Evolutionary conservation across 1,140 invertebrate genomes (phyloP).

Genomic region (Aradophagus sp.): DNA sequence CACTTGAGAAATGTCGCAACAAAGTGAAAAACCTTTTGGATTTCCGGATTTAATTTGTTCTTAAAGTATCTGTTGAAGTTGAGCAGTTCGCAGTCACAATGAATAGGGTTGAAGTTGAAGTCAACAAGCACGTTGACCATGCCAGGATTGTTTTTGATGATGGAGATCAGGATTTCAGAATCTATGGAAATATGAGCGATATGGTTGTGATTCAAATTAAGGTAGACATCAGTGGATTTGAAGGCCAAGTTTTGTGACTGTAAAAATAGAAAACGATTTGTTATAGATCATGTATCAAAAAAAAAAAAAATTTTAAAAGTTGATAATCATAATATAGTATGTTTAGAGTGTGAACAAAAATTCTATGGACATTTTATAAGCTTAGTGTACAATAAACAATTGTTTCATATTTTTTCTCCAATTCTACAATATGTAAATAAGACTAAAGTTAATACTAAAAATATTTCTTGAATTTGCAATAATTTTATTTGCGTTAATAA

Average conservation of each 20-base stretch:
- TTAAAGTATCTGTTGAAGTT: slow-evolving; percentile 19
- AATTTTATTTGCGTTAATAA: too few relatives aligned
- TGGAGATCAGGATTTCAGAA: neutral
- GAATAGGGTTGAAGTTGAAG: slow-evolving; percentile 22
- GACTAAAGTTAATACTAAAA: too few relatives aligned
- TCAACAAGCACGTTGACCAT: slow-evolving; percentile 5
- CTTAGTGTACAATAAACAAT: too few relatives aligned
- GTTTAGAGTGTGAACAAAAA: too few relatives aligned
- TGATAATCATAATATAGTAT: too few relatives aligned
- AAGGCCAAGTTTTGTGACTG: slow-evolving; percentile 14
- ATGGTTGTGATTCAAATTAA: slow-evolving; percentile 9
- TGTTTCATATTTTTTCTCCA: too few relatives aligned
- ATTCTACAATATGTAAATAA: too few relatives aligned
- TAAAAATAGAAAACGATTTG: too few relatives aligned
- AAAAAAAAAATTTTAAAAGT: neutral
- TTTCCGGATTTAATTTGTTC: slow-evolving; percentile 5
- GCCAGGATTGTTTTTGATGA: neutral
- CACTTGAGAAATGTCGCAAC: slow-evolving; percentile 1
- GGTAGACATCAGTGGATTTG: slow-evolving; percentile 8
- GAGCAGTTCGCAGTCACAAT: slow-evolving; percentile 25
- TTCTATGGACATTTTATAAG: too few relatives aligned
- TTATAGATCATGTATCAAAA: too few relatives aligned
- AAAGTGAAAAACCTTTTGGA: slow-evolving; percentile 22
- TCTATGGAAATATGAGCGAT: slow-evolving; percentile 8
- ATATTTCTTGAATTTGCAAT: too few relatives aligned